Evolutionary conservation across 1,140 invertebrate genomes (phyloP), one percentile per base, ranked within the genome.

Genomic region (Ridgeia piscesae): DNA sequence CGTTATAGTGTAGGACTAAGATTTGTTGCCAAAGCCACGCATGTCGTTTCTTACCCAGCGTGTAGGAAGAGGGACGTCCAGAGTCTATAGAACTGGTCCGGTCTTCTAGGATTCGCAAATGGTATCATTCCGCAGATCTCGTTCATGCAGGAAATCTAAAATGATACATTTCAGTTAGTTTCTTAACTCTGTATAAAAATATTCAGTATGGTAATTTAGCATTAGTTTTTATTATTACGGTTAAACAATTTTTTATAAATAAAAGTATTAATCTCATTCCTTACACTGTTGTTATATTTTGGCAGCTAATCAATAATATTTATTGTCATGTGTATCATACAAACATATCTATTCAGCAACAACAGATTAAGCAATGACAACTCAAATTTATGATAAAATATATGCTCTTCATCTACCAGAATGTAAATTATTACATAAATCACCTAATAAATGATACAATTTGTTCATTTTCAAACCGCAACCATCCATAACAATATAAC

Each of bases 41-140:
- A 11, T 42, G 14, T 77, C 58, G 27, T 17, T 21, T 77, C 94
- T 96, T 96, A 98, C 97, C 99, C 99, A 91, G 99, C 99, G 96
- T 99, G 99, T 94, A 99, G 97, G 96, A 99, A 99, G n/a, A 99
- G 96, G 6, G 99, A 99, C 88, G 98, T 99, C 97, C 99, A 98
- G 6, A 99, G 97, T 94, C 99, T 97, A 96, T 99, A 99, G 95
- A 99, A 98, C 96, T 99, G 99, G 97, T 99, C 99, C 88, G 99
- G 95, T 97, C 93, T 94, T n/a, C 94, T 93, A 27, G 94, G 93
- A 92, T 95, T 92, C 34, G 94, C 91, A 94, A 99, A 99, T n/a
- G 98, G 98, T 94, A 99, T 97, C 99, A 99, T 99, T 91, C 99
- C 99, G 96, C 99, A 99, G 1, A 99, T 98, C 95, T 99, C 98